Conservation (phyloP, 1,140 invertebrate genomes). For the Danaus melanippus region DNA sequence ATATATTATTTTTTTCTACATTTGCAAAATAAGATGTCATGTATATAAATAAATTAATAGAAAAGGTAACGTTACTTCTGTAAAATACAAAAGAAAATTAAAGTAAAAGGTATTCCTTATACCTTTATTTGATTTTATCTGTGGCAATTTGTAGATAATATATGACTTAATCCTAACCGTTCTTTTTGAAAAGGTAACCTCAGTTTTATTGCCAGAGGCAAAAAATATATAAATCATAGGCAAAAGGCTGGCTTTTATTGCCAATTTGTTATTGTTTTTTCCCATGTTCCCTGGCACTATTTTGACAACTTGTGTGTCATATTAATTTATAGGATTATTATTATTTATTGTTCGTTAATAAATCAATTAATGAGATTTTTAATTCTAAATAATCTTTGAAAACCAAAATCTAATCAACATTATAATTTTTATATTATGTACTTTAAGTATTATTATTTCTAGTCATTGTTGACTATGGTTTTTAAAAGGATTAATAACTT, state of each 20-base stretch:
- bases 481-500: too few species aligned
- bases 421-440: too few species aligned
- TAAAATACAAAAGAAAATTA: too few species aligned
- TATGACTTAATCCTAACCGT: conserved; percentile 59
- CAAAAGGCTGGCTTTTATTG: conserved; percentile 35
- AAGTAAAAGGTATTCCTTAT: too few species aligned
- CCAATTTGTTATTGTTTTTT: conserved; percentile 44
- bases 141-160: conserved; percentile 60
- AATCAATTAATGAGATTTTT: conserved; percentile 7
- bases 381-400: too few species aligned
- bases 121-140: conserved; percentile 40
- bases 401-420: too few species aligned
- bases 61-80: too few species aligned
- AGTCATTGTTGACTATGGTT: too few species aligned
- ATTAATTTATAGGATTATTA: conserved; percentile 17
- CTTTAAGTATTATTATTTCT: too few species aligned
- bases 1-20: too few species aligned
- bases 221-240: conserved; percentile 49
- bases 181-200: conserved; percentile 27
- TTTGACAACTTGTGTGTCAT: conserved; percentile 31
- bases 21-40: too few species aligned
- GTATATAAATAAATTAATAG: too few species aligned
- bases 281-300: conserved; percentile 27
- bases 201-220: conserved; percentile 37
- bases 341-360: conserved; percentile 15